Conservation (phyloP, 2,888 invertebrate genomes). For the Diaprepes abbreviatus region DNA sequence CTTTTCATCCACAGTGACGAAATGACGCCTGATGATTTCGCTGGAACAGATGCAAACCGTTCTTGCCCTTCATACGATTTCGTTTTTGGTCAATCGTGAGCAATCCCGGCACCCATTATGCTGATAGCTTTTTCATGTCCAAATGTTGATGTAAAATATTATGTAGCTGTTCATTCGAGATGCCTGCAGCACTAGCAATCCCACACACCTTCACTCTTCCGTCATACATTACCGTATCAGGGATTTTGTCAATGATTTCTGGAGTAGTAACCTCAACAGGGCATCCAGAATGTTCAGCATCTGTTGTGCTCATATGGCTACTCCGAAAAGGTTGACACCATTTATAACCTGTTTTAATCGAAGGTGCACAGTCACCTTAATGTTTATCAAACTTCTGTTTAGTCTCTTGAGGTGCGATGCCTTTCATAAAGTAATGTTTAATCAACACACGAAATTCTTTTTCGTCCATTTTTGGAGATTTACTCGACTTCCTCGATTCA, state of each 20-base stretch:
- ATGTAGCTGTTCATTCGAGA: slow-evolving; percentile 4
- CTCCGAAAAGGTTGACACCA: slow-evolving; percentile 5
- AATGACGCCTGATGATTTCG: background rate
- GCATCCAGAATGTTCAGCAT: slow-evolving; percentile 34
- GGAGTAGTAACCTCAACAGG: slow-evolving; percentile 45
- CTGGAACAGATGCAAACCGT: background rate
- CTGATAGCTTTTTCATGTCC: slow-evolving; percentile 53
- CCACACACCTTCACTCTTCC: slow-evolving; percentile 51
- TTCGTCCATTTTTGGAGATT: slow-evolving; percentile 33
- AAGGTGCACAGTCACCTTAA: slow-evolving; percentile 12
- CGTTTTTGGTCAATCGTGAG: slow-evolving; percentile 50
- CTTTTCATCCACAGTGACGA: background rate
- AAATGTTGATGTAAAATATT: slow-evolving; percentile 45
- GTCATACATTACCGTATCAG: slow-evolving; percentile 51
- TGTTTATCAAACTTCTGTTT: slow-evolving; percentile 37
- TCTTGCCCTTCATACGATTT: slow-evolving; percentile 9
- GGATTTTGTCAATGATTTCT: slow-evolving; percentile 49
- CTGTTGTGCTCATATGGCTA: slow-evolving; percentile 37
- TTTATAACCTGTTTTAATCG: slow-evolving; percentile 36
- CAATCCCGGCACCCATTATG: slow-evolving; percentile 54
- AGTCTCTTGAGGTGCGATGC: slow-evolving; percentile 26
- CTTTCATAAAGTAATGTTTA: slow-evolving; percentile 38
- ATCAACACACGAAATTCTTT: slow-evolving; percentile 40
- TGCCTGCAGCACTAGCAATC: slow-evolving; percentile 28
- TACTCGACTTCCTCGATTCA: background rate